Evolutionary conservation across 2,113 vertebrate species (phyloP).

Genomic region (Gallinago paraguaiae): DNA sequence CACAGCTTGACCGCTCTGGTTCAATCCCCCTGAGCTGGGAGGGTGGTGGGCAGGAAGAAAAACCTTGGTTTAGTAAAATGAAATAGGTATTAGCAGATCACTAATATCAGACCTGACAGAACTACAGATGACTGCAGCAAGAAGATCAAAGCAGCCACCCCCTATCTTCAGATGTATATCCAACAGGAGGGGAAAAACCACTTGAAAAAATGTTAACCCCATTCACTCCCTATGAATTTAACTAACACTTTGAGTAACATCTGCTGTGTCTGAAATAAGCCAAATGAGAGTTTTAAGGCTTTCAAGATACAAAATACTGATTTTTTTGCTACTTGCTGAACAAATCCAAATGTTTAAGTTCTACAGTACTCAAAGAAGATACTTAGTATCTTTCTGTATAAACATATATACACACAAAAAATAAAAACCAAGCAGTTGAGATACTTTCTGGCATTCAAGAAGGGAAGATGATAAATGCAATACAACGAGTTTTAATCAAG

Average conservation of each 20-base stretch:
- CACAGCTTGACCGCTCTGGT: not conserved
- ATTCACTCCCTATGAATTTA: not conserved
- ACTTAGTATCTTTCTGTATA: not conserved
- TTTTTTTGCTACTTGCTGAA: not conserved
- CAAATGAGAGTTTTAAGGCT: not conserved
- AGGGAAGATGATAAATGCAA: constrained; percentile 76
- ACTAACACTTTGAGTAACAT: not conserved
- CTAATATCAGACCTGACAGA: not conserved
- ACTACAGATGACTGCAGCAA: not conserved
- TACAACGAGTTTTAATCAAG: constrained; percentile 80
- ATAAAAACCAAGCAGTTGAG: not conserved
- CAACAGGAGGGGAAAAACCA: not conserved
- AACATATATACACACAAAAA: not conserved
- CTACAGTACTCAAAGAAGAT: not conserved
- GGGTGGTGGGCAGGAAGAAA: not conserved
- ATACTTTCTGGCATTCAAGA: constrained; percentile 21
- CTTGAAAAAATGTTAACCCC: not conserved
- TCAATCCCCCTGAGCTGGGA: fast-evolving
- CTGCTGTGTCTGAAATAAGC: not conserved
- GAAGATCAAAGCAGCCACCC: not conserved
- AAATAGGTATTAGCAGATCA: fast-evolving
- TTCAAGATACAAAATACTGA: not conserved
- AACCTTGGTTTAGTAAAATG: not conserved
- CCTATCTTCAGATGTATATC: not conserved
- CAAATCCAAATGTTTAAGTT: not conserved